phyloP scores from a whole-genome alignment of 2,888 invertebrate genomes.

The Desoria tigrina region DNA sequence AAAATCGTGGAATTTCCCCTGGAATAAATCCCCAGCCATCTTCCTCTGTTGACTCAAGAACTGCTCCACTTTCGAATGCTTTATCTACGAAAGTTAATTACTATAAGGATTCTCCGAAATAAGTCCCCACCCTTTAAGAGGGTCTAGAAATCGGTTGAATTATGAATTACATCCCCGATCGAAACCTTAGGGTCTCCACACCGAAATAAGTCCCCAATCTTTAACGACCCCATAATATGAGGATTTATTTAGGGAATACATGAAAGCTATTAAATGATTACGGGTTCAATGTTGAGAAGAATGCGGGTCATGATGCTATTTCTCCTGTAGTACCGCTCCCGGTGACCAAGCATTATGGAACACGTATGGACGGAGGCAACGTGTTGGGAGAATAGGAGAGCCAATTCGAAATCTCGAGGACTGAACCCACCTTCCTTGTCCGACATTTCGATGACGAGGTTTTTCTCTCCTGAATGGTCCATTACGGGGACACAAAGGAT shows the following conservation, averaged over 20 bases:
- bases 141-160: too few relatives aligned
- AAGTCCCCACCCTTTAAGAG: too few relatives aligned
- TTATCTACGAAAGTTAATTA: constrained; percentile 10
- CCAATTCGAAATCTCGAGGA: constrained; percentile 18
- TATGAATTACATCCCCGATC: too few relatives aligned
- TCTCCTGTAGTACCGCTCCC: constrained; percentile 18
- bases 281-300: constrained; percentile 27
- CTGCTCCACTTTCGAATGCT: constrained; percentile 30
- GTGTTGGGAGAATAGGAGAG: constrained; percentile 23
- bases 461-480: constrained; percentile 25
- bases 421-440: constrained; percentile 23
- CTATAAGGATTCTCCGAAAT: not conserved
- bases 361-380: constrained; percentile 22
- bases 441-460: constrained; percentile 23
- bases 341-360: constrained; percentile 18
- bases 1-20: constrained; percentile 4
- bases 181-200: too few relatives aligned
- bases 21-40: too few relatives aligned
- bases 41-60: constrained; percentile 22
- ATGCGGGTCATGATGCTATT: constrained; percentile 30
- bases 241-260: not conserved
- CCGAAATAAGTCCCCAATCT: too few relatives aligned
- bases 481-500: constrained; percentile 13
- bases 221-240: too few relatives aligned
- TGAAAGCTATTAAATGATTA: not conserved